Evolutionary conservation across 2,888 invertebrate genomes (phyloP).

Genomic region (Eledone cirrhosa): DNA sequence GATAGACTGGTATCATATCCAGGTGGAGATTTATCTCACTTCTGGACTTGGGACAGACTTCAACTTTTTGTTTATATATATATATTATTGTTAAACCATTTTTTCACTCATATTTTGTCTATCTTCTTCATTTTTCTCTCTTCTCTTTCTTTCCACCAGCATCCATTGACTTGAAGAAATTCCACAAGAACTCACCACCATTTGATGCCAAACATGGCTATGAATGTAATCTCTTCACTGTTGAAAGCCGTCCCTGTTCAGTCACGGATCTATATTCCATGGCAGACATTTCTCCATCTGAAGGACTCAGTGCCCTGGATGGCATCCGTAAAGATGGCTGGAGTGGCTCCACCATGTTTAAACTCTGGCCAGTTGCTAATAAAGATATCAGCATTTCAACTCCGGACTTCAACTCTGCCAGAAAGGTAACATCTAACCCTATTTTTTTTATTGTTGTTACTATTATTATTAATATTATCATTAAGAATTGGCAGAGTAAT

Average conservation of each 20-base stretch:
- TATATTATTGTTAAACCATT: not conserved
- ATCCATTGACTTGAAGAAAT: constrained; percentile 89
- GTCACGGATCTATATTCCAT: constrained; percentile 82
- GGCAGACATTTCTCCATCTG: constrained; percentile 71
- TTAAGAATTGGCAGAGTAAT: too few relatives aligned
- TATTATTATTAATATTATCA: too few relatives aligned
- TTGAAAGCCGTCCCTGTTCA: constrained; percentile 78
- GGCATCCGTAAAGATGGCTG: constrained; percentile 56
- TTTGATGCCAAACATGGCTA: constrained; percentile 78
- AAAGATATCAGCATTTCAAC: constrained; percentile 48
- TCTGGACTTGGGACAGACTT: too few relatives aligned
- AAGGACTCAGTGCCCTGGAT: constrained; percentile 53
- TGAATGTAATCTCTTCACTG: constrained; percentile 79
- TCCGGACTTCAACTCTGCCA: constrained; percentile 50
- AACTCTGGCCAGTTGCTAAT: constrained; percentile 57
- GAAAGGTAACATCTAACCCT: constrained; percentile 26
- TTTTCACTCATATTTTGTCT: not conserved
- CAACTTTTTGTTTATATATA: too few relatives aligned
- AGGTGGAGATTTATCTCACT: too few relatives aligned
- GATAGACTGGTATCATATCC: too few relatives aligned
- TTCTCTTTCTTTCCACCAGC: constrained; percentile 71
- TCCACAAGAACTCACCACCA: constrained; percentile 72
- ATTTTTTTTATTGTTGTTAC: too few relatives aligned
- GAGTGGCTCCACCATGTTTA: constrained; percentile 52
- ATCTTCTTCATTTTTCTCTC: not conserved